Evolutionary conservation across 2,797 vertebrate genomes (phyloP), one percentile per base, ranked within the genome.

Genomic region (Lepilemur ruficaudatus): DNA sequence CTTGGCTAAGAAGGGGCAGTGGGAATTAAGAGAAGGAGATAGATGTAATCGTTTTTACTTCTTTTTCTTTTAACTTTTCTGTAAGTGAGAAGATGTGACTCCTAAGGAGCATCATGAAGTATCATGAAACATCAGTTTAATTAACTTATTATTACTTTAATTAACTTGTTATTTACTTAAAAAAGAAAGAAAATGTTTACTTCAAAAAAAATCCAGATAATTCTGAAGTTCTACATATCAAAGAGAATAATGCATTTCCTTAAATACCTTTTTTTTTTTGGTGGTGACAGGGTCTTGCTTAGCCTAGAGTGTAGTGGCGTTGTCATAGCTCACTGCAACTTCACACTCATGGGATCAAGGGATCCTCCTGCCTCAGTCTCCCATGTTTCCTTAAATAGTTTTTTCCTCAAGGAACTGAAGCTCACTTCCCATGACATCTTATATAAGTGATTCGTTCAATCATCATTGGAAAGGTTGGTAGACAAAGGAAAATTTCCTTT

Each of bases 401-500:
- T 91, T 87, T 78, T 81, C 22, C 75, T 91, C 65, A 67, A 94
- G 15, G 52, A 91, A 85, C 20, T 81, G 35, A 95, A 43, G 41
- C 41, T 8, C 65, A 86, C 75, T 73, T 92, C 28, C 23, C 17
- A 90, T 78, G 79, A 67, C 30, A 48, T 90, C 73, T 95, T 92
- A 87, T 11, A 93, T 81, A 76, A 86, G 76, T 41, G 70, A 87
- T 65, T 43, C 61, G 35, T 88, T 73, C 35, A 81, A 70, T 79
- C n/a, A 67, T 57, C 63, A 89, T 41, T 88, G 61, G 52, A 57
- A 92, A 87, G 25, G 22, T 78, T 93, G 43, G 10, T 73, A 94
- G 95, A 38, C 32, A 94, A 94, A 91, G 43, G 35, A 95, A 80
- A 94, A 76, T 10, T 82, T 93, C 4, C 14, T 46, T 87, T 81